A percentile compares a stretch with the other conserved stretches of the same genome.
phyloP scores from a whole-genome alignment of 2,797 vertebrate species.

The Tokudaia tokunoshimensis region DNA sequence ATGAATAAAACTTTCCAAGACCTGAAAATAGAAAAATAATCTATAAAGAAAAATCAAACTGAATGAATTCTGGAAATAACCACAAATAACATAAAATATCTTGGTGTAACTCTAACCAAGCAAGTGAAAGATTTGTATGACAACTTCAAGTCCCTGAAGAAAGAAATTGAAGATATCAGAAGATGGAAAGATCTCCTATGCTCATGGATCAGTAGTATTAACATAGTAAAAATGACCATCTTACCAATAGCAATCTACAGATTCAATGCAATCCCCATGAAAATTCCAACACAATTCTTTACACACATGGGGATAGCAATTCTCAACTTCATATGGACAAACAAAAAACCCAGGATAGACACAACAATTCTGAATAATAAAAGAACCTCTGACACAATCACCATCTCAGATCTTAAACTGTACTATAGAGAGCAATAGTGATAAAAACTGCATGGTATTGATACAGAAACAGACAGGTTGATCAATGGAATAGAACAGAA shows the following conservation, averaged over 20 bases:
- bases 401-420: background rate
- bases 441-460: background rate
- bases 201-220: background rate
- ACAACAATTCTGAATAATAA: background rate
- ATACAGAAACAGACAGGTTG: background rate
- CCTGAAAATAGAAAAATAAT: background rate
- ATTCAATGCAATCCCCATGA: background rate
- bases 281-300: background rate
- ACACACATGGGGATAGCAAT: no score
- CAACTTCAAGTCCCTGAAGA: background rate
- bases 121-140: background rate
- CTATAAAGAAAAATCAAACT: background rate
- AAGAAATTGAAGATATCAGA: background rate
- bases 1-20: background rate
- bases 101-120: background rate
- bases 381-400: background rate
- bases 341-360: background rate
- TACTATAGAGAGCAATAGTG: background rate
- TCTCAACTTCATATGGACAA: background rate
- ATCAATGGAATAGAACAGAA: background rate
- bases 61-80: background rate
- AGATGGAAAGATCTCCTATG: background rate
- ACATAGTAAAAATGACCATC: background rate
- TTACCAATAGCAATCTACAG: background rate
- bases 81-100: background rate